Percentiles rank a stretch among this genome's conserved stretches.
Conservation (phyloP, 2,113 vertebrate species). For the Myotis yumanensis region DNA sequence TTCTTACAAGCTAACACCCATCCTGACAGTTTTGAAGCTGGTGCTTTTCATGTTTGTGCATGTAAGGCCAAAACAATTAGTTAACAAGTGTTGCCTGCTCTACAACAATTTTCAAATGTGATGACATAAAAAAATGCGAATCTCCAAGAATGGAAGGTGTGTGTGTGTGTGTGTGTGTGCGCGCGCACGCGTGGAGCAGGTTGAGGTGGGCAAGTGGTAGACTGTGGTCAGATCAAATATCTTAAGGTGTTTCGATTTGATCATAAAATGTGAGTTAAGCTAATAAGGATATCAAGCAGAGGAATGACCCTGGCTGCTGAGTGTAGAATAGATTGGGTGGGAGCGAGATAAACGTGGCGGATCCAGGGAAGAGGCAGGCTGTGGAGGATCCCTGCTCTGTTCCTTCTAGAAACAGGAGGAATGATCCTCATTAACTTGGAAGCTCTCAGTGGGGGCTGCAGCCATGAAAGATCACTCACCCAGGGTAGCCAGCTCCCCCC, state of each 20-base stretch:
- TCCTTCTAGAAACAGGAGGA: not conserved
- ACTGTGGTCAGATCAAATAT: not conserved
- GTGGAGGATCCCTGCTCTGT: not conserved
- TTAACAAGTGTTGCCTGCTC: not conserved
- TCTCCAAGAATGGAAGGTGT: not conserved
- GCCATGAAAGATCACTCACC: not conserved
- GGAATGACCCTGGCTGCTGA: not conserved
- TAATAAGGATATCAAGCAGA: not conserved
- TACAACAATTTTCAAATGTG: not conserved
- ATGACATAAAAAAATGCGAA: not conserved
- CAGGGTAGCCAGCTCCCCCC: too few relatives aligned
- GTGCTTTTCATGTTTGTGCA: not conserved
- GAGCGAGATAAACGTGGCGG: not conserved
- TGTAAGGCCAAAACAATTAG: not conserved
- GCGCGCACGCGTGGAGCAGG: too few relatives aligned
- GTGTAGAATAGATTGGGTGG: not conserved
- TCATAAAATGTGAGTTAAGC: not conserved
- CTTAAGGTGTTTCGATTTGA: not conserved
- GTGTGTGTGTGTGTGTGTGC: not conserved
- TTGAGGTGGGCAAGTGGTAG: not conserved
- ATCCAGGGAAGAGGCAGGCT: not conserved
- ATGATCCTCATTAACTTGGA: not conserved
- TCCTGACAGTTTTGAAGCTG: slow-evolving; percentile 14
- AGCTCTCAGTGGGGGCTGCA: not conserved
- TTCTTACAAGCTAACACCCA: slow-evolving; percentile 3